phyloP scores from a whole-genome alignment of 2,888 invertebrate species.

The Parnassius mnemosyne region DNA sequence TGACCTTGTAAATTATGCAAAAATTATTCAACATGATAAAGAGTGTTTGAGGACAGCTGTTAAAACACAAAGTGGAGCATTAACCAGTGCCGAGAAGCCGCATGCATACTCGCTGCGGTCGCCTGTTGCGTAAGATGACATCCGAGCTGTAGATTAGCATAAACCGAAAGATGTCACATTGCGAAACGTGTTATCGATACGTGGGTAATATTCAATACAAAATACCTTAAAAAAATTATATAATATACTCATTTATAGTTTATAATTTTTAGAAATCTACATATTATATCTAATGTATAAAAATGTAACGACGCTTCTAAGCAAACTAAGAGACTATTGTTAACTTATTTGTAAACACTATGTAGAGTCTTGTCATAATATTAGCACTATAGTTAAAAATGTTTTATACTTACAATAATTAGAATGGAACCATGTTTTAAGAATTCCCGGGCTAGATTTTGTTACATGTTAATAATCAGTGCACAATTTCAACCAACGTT shows the following conservation, averaged over 20 bases:
- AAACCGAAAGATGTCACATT: slow-evolving; percentile 52
- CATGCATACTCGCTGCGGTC: slow-evolving; percentile 58
- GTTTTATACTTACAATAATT: too few relatives aligned
- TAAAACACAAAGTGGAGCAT: slow-evolving; percentile 55
- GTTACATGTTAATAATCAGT: too few relatives aligned
- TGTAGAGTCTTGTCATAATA: background rate
- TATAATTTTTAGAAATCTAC: too few relatives aligned
- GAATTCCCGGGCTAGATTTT: too few relatives aligned
- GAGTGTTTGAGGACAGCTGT: slow-evolving; percentile 41
- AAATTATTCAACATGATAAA: background rate
- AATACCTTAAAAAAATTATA: too few relatives aligned
- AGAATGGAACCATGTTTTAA: too few relatives aligned
- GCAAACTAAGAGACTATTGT: too few relatives aligned
- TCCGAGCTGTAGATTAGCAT: slow-evolving; percentile 74
- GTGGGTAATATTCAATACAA: too few relatives aligned
- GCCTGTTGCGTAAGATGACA: slow-evolving; percentile 78
- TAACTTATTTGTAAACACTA: too few relatives aligned
- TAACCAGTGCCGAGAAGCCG: slow-evolving; percentile 53
- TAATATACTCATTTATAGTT: too few relatives aligned
- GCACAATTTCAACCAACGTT: slow-evolving; percentile 16
- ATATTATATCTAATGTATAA: too few relatives aligned
- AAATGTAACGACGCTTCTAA: too few relatives aligned
- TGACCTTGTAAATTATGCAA: background rate
- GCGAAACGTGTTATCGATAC: slow-evolving; percentile 22
- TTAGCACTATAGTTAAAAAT: background rate